Conservation (phyloP, 2,888 invertebrate genomes). For the Cephonodes hylas region DNA sequence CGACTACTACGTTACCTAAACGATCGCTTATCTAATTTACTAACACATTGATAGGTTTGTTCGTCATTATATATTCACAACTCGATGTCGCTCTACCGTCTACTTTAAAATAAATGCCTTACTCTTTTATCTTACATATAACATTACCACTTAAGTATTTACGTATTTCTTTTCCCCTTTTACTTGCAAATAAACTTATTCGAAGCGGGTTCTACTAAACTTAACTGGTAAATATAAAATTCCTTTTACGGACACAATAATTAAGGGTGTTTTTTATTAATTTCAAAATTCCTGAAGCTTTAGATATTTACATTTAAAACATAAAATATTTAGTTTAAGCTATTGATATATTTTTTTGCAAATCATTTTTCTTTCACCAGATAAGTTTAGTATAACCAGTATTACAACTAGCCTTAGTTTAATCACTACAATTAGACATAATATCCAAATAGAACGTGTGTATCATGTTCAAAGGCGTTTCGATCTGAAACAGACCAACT, state of each 20-base stretch:
- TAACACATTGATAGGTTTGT: slow-evolving; percentile 1
- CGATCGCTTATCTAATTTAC: background rate
- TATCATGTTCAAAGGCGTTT: background rate
- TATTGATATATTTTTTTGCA: too few species aligned
- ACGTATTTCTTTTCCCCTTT: slow-evolving; percentile 79
- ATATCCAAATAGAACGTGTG: background rate
- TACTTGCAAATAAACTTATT: slow-evolving; percentile 42
- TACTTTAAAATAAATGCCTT: background rate
- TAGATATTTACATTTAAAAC: too few species aligned
- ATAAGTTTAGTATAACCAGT: background rate
- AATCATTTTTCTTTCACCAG: background rate
- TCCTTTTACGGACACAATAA: too few species aligned
- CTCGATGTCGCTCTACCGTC: background rate
- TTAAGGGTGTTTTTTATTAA: too few species aligned
- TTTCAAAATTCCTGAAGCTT: too few species aligned
- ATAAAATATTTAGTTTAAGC: too few species aligned
- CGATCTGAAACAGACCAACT: background rate
- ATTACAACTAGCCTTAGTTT: background rate
- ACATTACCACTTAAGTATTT: slow-evolving; percentile 33
- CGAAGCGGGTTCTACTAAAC: background rate
- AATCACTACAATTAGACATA: background rate
- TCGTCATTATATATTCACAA: slow-evolving; percentile 7
- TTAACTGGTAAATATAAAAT: background rate
- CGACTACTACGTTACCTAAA: background rate
- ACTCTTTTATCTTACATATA: background rate